Evolutionary conservation across 2,113 vertebrate genomes (phyloP).

Genomic region (Rhabdomys dilectus): DNA sequence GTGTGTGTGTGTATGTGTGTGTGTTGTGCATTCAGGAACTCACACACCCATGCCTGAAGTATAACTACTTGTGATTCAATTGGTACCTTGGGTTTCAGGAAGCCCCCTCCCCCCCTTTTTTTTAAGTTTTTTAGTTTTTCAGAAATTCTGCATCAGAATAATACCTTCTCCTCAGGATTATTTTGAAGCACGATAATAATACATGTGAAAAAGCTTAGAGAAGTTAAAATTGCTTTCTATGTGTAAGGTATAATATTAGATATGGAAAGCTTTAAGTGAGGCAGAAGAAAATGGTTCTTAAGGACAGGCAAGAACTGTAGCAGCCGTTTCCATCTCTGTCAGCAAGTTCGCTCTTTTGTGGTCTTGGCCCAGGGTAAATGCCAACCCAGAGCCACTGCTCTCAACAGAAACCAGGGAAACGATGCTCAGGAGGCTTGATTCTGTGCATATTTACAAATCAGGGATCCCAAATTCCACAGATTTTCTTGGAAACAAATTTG

Average conservation of each 20-base stretch:
- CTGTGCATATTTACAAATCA: not conserved
- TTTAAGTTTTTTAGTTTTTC: slow-evolving; percentile 14
- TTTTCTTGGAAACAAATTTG: not conserved
- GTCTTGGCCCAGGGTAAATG: accelerated
- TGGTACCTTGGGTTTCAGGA: slow-evolving; percentile 47
- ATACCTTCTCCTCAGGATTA: slow-evolving; percentile 65
- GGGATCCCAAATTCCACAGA: not conserved
- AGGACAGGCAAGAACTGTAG: not conserved
- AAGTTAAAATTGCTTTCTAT: slow-evolving; percentile 78
- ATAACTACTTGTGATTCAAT: not conserved
- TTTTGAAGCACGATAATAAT: slow-evolving; percentile 68
- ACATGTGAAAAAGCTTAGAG: slow-evolving; percentile 62
- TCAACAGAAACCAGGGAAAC: not conserved
- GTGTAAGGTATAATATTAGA: slow-evolving; percentile 65
- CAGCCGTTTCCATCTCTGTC: not conserved
- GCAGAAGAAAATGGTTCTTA: slow-evolving; percentile 36
- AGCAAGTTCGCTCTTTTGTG: not conserved
- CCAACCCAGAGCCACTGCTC: not conserved
- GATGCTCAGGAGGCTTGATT: not conserved
- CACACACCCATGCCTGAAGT: not conserved
- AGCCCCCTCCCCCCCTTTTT: too few relatives aligned
- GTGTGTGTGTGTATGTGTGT: not conserved
- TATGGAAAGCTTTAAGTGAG: slow-evolving; percentile 64
- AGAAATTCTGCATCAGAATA: slow-evolving; percentile 51
- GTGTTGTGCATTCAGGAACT: accelerated